Evolutionary conservation across 2,888 invertebrate species (phyloP).

Genomic region (Ormia ochracea): DNA sequence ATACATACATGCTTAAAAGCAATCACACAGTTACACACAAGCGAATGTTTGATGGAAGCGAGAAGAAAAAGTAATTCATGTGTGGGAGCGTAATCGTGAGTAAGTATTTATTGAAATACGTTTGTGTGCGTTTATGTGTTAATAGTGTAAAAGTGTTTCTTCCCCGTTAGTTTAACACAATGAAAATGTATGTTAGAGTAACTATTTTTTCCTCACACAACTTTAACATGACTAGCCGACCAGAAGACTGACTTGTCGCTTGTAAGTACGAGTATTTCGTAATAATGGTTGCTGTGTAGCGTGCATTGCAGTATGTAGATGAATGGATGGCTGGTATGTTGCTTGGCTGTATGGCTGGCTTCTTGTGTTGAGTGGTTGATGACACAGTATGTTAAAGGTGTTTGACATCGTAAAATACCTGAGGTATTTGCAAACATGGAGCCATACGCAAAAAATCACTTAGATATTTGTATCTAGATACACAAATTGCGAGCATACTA

Average conservation of each 20-base stretch:
- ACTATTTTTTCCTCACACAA: constrained; percentile 17
- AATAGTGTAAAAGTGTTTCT: not conserved
- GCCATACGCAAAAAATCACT: not conserved
- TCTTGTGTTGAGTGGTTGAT: constrained; percentile 42
- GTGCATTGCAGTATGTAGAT: constrained; percentile 17
- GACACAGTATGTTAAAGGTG: constrained; percentile 63
- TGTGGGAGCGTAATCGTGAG: constrained; percentile 15
- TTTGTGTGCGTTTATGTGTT: not conserved
- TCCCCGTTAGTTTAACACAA: constrained; percentile 27
- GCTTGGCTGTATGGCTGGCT: constrained; percentile 16
- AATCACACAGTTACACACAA: too few relatives aligned
- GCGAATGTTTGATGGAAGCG: not conserved
- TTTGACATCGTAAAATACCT: constrained; percentile 65
- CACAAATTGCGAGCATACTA: constrained; percentile 18
- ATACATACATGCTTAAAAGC: too few relatives aligned
- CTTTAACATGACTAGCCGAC: constrained; percentile 22
- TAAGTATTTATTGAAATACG: constrained; percentile 17
- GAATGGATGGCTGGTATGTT: constrained; percentile 37
- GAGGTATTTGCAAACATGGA: constrained; percentile 31
- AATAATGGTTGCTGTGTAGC: too few relatives aligned
- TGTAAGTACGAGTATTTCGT: not conserved
- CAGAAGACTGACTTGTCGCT: constrained; percentile 37
- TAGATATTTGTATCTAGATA: not conserved
- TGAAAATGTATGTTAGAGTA: constrained; percentile 49
- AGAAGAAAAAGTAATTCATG: constrained; percentile 6